Percentiles rank a stretch among this genome's conserved stretches.
phyloP scores from a whole-genome alignment of 2,113 vertebrate genomes.

The Epinephelus lanceolatus region DNA sequence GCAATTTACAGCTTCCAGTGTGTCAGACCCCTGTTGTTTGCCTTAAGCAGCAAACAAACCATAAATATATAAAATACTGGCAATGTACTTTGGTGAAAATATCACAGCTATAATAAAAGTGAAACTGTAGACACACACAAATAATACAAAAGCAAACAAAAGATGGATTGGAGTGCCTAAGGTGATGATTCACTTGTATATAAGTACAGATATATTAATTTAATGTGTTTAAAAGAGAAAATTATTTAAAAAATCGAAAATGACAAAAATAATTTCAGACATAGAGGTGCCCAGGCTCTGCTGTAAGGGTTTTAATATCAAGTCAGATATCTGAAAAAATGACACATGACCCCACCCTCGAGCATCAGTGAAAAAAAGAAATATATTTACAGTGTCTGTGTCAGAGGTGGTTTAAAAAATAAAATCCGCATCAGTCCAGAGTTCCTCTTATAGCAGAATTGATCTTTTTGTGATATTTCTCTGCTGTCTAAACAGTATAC shows the following conservation, averaged over 20 bases:
- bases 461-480: not conserved
- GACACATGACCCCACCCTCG: not conserved
- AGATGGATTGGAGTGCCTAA: slow-evolving; percentile 28
- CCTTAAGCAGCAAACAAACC: slow-evolving; percentile 71
- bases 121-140: slow-evolving; percentile 40
- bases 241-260: not conserved
- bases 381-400: slow-evolving; percentile 43
- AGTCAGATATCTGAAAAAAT: not conserved
- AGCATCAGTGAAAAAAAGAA: not conserved
- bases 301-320: not conserved
- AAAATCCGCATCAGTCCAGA: not conserved
- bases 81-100: slow-evolving; percentile 72
- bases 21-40: slow-evolving; percentile 86
- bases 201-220: slow-evolving; percentile 51
- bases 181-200: slow-evolving; percentile 37
- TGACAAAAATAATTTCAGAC: no score
- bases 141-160: not conserved
- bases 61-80: slow-evolving; percentile 76
- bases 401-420: not conserved
- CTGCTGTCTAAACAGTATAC: not conserved
- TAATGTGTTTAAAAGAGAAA: slow-evolving; percentile 27
- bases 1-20: slow-evolving; percentile 83
- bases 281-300: not conserved
- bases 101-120: slow-evolving; percentile 52
- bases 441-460: not conserved